A percentile compares a stretch with the other conserved stretches of the same genome.
These are phyloP conservation scores for Muscicapa adusta DNA, from an alignment of 2,113 vertebrate species.

Conservation along the genomic window DNA sequence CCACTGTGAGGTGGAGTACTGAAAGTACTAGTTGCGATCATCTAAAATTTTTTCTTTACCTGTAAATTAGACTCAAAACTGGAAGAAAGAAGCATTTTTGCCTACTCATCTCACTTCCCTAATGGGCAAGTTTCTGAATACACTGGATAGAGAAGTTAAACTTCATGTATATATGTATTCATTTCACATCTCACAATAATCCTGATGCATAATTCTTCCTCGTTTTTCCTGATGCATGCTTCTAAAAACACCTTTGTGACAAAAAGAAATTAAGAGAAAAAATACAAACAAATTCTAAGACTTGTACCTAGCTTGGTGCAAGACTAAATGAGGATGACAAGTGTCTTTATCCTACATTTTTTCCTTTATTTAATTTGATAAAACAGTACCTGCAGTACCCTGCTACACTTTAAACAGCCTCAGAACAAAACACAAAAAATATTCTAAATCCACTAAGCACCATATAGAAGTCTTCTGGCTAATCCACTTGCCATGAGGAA, in stretches of 20 bases:
- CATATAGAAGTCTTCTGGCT: background rate
- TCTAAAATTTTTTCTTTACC: background rate
- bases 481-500: background rate
- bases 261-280: background rate
- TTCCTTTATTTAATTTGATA: background rate
- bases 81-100: background rate
- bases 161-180: fast-evolving
- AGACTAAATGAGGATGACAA: background rate
- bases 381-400: background rate
- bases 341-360: background rate
- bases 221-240: background rate
- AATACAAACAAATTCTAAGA: background rate
- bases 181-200: background rate
- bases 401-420: background rate
- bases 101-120: background rate
- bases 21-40: background rate
- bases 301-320: background rate
- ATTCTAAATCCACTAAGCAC: background rate
- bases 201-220: background rate
- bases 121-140: background rate
- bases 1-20: background rate
- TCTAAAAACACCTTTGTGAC: background rate
- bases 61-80: background rate
- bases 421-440: background rate
- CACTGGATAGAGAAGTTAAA: background rate